Base-by-base conservation (phyloP, 2,888 invertebrate species). In the Galeruca laticollis region DNA sequence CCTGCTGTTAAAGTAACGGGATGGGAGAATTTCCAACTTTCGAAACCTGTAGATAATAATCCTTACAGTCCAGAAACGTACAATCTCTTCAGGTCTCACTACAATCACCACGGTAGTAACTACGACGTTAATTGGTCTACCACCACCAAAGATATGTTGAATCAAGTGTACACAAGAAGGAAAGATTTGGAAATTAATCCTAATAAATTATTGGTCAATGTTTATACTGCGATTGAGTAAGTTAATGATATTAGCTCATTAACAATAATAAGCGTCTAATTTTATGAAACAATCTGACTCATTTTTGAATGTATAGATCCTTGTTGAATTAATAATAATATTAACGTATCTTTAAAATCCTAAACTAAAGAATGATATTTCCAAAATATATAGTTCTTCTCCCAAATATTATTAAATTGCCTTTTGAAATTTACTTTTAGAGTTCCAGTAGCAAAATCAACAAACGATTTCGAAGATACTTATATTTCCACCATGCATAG, bases 401-500 rank as follows among this genome's bases (percentile, higher is more conserved):
- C n/a, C n/a, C n/a, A n/a, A n/a, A n/a, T 0, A 61, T 11, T 40
- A 52, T 18, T 33, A 2, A 2, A 26, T 37, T 40, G 11, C 9
- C 37, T 18, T n/a, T n/a, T 11, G 56, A 57, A 62, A 54, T 62
- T 56, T 47, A 33, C 47, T 40, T 33, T 59, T 2, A 60, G 54
- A 10, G 6, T 11, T 21, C n/a, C 26, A 37, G 61, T 54, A 26
- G 20, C 13, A 11, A 43, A 15, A 33, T n/a, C 15, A 15, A n/a
- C n/a, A 18, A 59, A 40, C 33, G 20, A 60, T 21, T 49, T 52
- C 6, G 26, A 40, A 43, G 62, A 61, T 56, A 86, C 86, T 84
- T 87, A 87, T 78, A 88, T 87, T 72, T 84, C 87, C 5, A 87
- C 86, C 15, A 88, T 88, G 79, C 88, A 89, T 79, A 85, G 86